Evolutionary conservation across 2,797 vertebrate genomes (phyloP).

Genomic region (Distichodus sexfasciatus): DNA sequence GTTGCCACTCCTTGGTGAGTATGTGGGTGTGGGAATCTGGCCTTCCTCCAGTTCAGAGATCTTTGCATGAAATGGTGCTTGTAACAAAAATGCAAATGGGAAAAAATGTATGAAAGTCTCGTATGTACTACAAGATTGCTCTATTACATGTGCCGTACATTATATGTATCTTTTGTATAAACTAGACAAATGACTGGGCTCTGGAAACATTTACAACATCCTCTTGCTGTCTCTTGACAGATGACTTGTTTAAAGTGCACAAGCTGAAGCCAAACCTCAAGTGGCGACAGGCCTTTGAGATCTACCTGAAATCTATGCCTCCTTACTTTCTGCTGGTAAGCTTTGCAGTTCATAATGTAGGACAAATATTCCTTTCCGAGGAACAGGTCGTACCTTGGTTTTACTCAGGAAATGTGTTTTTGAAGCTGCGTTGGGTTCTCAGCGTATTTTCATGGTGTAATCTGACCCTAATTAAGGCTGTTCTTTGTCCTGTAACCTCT

Average conservation of each 20-base stretch:
- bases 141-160: no score
- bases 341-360: neutral
- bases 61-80: no score
- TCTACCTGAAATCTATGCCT: conserved; percentile 98
- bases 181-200: no score
- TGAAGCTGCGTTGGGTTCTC: neutral
- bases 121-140: no score
- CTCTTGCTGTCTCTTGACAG: conserved; percentile 64
- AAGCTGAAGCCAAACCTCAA: conserved; percentile 98
- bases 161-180: no score
- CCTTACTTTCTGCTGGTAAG: conserved; percentile 96
- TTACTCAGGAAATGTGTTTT: neutral
- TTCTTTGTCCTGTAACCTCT: conserved; percentile 9
- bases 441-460: conserved; percentile 11
- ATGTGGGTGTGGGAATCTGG: neutral
- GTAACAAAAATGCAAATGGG: no score
- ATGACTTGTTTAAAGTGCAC: conserved; percentile 99
- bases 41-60: no score
- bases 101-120: no score
- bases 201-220: no score
- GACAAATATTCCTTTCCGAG: neutral
- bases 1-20: conserved; percentile 89
- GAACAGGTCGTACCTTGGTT: neutral
- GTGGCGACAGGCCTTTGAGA: conserved; percentile 96
- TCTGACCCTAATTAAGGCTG: neutral